phyloP scores from a whole-genome alignment of 2,113 vertebrate species.

The Laterallus jamaicensis region DNA sequence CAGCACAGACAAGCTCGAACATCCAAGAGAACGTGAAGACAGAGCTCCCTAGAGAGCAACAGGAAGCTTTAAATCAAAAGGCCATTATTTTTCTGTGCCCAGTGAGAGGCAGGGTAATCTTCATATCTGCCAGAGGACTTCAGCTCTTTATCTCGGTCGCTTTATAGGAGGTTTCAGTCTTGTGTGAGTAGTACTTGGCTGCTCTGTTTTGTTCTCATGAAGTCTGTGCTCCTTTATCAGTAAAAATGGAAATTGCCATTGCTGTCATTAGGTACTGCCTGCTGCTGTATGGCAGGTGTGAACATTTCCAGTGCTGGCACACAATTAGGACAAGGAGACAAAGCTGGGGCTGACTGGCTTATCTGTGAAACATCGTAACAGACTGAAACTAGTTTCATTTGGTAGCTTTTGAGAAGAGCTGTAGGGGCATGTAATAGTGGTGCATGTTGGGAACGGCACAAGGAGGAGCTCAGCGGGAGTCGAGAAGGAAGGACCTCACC shows the following conservation, averaged over 20 bases:
- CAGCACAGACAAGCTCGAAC: not conserved
- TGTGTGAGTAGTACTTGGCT: not conserved
- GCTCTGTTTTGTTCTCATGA: not conserved
- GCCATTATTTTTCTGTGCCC: conserved; percentile 12
- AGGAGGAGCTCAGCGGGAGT: not conserved
- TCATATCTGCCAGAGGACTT: not conserved
- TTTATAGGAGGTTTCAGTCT: not conserved
- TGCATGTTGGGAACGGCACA: not conserved
- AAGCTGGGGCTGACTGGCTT: not conserved
- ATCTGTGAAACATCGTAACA: fast-evolving
- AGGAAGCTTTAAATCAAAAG: conserved; percentile 58
- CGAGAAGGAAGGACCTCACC: not conserved
- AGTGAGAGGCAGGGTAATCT: not conserved
- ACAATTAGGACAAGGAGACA: not conserved
- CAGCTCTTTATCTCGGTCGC: not conserved
- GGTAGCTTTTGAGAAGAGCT: not conserved
- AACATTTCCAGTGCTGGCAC: not conserved
- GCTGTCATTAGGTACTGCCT: not conserved
- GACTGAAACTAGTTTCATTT: not conserved
- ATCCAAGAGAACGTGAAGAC: not conserved
- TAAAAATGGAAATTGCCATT: not conserved
- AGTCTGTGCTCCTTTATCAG: not conserved
- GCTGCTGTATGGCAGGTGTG: not conserved
- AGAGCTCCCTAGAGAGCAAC: not conserved
- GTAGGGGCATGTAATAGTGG: fast-evolving